Base-by-base conservation (phyloP, 1,140 invertebrate species). In the Bombus pascuorum region DNA sequence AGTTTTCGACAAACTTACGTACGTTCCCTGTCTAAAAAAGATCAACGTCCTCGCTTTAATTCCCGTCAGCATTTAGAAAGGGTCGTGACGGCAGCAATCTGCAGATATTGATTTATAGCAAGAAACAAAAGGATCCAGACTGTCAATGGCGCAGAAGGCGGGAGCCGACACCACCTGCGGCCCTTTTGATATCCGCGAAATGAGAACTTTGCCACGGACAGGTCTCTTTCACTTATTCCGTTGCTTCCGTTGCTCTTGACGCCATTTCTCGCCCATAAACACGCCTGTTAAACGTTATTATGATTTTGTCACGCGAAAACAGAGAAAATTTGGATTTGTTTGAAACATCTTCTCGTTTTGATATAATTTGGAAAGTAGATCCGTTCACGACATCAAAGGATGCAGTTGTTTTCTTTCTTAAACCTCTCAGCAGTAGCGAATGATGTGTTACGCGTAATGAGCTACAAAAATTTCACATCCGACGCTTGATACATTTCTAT, bases 61-160 rank as follows among this genome's bases (percentile, higher is more conserved):
- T 8, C 12, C 37, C 25, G 44, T 37, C 28, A 42, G 3, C 13
- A n/a, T 5, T 9, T n/a, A 39, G 57, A 39, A 39, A 25, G 6
- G 28, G 42, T 25, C 39, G 72, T 75, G 85, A 84, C 71, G 80
- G 74, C 68, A 81, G 79, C 78, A 89, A 81, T 88, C 73, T 66
- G 25, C 28, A 15, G 85, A 87, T 86, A 88, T 90, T 83, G 86
- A 88, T 88, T 81, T 85, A 77, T 74, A 86, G 15, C 47, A 42
- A 72, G 86, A 84, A 89, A 89, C 86, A 89, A 80, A 84, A 81
- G 85, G 77, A 85, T 82, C 34, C 39, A 13, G 39, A 25, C 80
- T 84, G 87, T 78, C 76, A 80, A 81, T 85, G 47, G 42, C 28
- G 75, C 2, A 47, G 79, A 86, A 83, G 47, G 34, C 75, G 53